Evolutionary conservation across 2,797 vertebrate genomes (phyloP).

Genomic region (Neosilurus mollespiculum): DNA sequence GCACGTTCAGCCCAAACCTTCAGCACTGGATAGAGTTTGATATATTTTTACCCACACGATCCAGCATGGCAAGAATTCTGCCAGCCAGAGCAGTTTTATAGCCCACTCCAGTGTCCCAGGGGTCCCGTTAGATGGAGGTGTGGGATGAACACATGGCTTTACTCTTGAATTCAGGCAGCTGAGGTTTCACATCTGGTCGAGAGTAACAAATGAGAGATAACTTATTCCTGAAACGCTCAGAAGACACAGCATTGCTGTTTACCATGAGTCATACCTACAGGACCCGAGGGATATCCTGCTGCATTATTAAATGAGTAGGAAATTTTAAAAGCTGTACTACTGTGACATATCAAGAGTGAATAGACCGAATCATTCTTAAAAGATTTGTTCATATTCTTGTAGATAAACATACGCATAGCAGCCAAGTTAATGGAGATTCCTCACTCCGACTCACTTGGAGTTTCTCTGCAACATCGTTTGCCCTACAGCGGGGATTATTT

Average conservation of each 20-base stretch:
- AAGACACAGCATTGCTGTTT: not conserved
- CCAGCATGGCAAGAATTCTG: conserved; percentile 38
- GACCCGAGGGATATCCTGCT: not conserved
- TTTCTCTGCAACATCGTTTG: too few species aligned
- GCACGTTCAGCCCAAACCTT: conserved; percentile 23
- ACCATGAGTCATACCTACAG: not conserved
- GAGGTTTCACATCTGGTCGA: conserved; percentile 44
- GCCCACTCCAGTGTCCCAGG: conserved; percentile 32
- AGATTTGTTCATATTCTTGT: too few species aligned
- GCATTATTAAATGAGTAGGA: not conserved
- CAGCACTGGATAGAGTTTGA: not conserved
- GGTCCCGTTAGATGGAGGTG: conserved; percentile 43
- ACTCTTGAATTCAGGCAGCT: conserved; percentile 37
- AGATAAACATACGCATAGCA: too few species aligned
- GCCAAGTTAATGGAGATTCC: too few species aligned
- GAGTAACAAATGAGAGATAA: conserved; percentile 17
- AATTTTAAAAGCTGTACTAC: not conserved
- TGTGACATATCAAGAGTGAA: too few species aligned
- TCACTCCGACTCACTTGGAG: too few species aligned
- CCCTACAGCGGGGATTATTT: too few species aligned
- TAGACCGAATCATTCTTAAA: too few species aligned
- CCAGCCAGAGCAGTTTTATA: conserved; percentile 41
- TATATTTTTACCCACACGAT: conserved; percentile 18
- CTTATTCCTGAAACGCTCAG: not conserved
- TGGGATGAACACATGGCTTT: conserved; percentile 51